A percentile compares a stretch with the other conserved stretches of the same genome.
phyloP scores from a whole-genome alignment of 1,140 invertebrate species.

The Spodoptera frugiperda region DNA sequence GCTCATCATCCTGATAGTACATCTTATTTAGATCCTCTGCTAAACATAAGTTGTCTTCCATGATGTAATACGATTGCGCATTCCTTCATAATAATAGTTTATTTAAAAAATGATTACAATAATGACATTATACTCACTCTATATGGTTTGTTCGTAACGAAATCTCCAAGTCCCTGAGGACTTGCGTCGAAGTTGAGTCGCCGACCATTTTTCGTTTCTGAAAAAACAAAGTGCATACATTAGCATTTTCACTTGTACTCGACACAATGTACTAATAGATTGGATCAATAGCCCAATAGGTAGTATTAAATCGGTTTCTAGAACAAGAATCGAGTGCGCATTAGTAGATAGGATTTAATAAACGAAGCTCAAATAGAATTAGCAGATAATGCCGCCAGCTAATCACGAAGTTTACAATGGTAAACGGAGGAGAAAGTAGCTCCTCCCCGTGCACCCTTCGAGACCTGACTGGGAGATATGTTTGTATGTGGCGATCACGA shows the following conservation, averaged over 20 bases:
- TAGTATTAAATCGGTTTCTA: too few relatives aligned
- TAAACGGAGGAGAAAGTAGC: conserved; percentile 27
- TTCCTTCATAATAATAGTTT: too few relatives aligned
- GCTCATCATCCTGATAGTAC: too few relatives aligned
- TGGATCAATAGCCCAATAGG: not conserved
- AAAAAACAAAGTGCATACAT: conserved; percentile 84
- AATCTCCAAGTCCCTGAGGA: conserved; percentile 98
- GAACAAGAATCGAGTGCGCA: too few relatives aligned
- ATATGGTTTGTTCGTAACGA: conserved; percentile 99
- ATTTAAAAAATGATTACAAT: too few relatives aligned
- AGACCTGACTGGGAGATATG: conserved; percentile 11
- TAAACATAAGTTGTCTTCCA: too few relatives aligned
- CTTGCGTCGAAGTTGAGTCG: conserved; percentile 99
- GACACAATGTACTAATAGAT: not conserved
- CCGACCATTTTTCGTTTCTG: conserved; percentile 99
- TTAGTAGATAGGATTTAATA: conserved; percentile 17
- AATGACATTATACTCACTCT: conserved; percentile 96
- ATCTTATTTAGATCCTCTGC: too few relatives aligned
- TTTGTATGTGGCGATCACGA: conserved; percentile 26
- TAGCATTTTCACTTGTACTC: not conserved
- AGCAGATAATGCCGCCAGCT: conserved; percentile 19
- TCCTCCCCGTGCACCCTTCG: conserved; percentile 13
- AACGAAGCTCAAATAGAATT: conserved; percentile 27
- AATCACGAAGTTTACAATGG: conserved; percentile 30
- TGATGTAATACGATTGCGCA: too few relatives aligned